These are phyloP conservation scores for Nasonia giraulti DNA, from an alignment of 1,140 invertebrate genomes.

Conservation along the genomic window DNA sequence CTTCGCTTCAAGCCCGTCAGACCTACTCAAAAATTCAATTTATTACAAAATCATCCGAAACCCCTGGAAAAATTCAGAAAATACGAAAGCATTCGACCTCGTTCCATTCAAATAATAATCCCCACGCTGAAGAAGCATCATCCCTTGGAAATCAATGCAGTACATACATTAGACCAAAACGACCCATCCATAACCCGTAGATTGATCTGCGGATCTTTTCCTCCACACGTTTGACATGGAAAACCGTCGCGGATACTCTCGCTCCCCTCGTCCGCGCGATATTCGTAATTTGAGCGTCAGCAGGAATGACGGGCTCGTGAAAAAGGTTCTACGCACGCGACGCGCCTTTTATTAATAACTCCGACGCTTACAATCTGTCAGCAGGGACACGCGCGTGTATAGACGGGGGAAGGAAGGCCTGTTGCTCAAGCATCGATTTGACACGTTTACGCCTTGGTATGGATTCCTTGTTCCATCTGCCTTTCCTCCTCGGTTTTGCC, in stretches of 20 bases:
- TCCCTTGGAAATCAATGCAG: background rate
- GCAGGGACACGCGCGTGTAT: background rate
- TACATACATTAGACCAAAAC: background rate
- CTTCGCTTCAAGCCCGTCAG: too few species aligned
- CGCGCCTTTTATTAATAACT: conserved; percentile 53
- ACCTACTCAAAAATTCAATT: too few species aligned
- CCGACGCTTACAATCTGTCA: conserved; percentile 51
- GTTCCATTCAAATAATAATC: background rate
- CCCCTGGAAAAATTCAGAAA: background rate
- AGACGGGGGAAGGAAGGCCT: background rate
- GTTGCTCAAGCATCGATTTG: conserved; percentile 38
- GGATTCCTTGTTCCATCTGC: conserved; percentile 1
- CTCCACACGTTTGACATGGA: background rate
- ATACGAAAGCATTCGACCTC: background rate
- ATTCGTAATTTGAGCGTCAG: background rate
- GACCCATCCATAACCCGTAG: background rate
- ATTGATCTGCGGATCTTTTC: background rate
- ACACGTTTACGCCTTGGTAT: conserved; percentile 14
- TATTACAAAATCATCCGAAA: too few species aligned
- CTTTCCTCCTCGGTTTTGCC: background rate
- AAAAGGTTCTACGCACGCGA: background rate
- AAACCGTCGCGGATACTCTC: background rate
- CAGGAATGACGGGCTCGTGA: background rate
- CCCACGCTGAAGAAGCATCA: background rate
- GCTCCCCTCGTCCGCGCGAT: background rate